Base-by-base conservation (phyloP, 2,888 invertebrate species). In the Leptinotarsa juncta region DNA sequence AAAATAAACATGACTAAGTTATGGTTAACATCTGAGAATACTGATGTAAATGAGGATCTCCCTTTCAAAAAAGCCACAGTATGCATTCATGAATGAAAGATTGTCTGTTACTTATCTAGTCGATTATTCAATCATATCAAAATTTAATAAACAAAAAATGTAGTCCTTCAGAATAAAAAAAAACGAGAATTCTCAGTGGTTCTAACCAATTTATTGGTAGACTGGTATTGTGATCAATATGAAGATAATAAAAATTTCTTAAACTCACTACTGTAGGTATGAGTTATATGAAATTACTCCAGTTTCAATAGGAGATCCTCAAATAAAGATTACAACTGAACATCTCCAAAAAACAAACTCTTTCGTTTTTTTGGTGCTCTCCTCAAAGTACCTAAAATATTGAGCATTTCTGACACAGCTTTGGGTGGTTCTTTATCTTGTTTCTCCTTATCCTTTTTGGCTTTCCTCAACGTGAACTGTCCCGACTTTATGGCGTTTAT, bases 401-500 rank as follows among this genome's bases (percentile, higher is more conserved):
- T 92, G 68, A 93, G 88, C 91, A 94, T 92, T 84, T 94, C 92
- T 84, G 90, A 90, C 26, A 92, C 91, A 1, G 91, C 91, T 80
- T 91, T 91, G 0, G 92, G 92, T 77, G 91, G 91, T 73, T 93
- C 92, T 71, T 91, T 90, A 26, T 89, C 88, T 62, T 89, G 91
- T 62, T 81, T 78, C 55, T 80, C 80, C 78, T 90, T 90, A 78
- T 89, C 86, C 86, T 91, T 92, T 67, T 93, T 93, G 50, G 90
- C 86, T 86, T 91, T 92, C 67, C 93, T 92, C 32, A 94, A 87
- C 0, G 93, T 93, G 87, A 94, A 94, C 81, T 92, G 91, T 51
- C 94, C 94, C 20, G 93, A 93, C 86, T 94, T 94, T 68, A 94
- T 94, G 84, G 94, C 93, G 85, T 93, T 94, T 16, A 94, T 94